phyloP scores from a whole-genome alignment of 2,888 invertebrate genomes.

The Tipula lateralis region DNA sequence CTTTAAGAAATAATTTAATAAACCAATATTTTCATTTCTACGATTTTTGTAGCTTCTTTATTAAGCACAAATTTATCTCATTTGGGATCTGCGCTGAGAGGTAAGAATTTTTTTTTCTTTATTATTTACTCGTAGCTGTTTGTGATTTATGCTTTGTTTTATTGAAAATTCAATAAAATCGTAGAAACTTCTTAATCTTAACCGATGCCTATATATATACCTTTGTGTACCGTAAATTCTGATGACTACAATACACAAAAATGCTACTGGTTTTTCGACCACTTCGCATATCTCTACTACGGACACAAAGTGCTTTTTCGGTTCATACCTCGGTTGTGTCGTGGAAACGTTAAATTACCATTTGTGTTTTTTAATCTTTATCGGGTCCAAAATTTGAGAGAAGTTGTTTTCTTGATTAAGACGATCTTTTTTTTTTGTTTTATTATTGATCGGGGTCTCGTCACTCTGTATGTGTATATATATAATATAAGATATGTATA shows the following conservation, averaged over 20 bases:
- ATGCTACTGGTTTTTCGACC: neutral
- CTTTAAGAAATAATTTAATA: neutral
- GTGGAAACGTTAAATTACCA: neutral
- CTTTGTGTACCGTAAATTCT: neutral
- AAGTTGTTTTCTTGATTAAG: neutral
- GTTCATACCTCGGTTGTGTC: neutral
- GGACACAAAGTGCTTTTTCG: neutral
- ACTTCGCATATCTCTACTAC: neutral
- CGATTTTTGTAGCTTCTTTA: neutral
- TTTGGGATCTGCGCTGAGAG: neutral
- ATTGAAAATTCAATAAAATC: neutral
- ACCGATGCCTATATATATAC: neutral
- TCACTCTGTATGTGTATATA: neutral
- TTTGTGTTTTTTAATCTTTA: neutral
- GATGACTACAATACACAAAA: neutral
- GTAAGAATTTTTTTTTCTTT: neutral
- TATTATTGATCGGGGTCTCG: neutral
- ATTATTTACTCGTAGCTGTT: neutral
- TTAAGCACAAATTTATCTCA: neutral
- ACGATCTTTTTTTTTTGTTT: neutral
- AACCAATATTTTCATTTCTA: constrained; percentile 11
- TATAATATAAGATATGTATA: too few relatives aligned
- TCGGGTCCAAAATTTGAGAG: neutral
- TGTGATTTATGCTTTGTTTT: neutral
- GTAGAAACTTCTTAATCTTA: neutral